Evolutionary conservation across 2,113 vertebrate species (phyloP), one percentile per base, ranked within the genome.

Genomic region (Saccopteryx leptura): DNA sequence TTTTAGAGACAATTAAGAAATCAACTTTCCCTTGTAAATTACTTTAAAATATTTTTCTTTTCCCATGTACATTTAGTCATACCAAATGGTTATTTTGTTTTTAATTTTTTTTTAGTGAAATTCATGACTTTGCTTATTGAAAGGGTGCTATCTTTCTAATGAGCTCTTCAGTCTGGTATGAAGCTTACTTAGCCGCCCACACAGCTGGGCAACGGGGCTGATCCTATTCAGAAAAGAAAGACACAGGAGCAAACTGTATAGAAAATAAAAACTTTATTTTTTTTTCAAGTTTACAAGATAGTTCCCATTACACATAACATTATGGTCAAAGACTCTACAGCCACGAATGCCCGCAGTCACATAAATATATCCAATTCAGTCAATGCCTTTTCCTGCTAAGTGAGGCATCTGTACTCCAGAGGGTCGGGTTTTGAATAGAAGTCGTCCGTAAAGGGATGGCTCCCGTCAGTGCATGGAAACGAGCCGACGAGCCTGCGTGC

Each of bases 221-320:
- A 75, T 65, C 52, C 54, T 95, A 88, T 68, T 95, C 75, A 98
- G 93, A 97, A 95, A 98, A 97, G 52, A 95, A 98, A 97, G 52
- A 98, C 91, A 95, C 97, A 76, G 88, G 95, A 95, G 79, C 98
- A 93, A 85, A 54, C 69, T 90, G 88, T 98, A 98, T 83, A 99
- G 98, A 99, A 99, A 98, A 99, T 98, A 98, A 98, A 98, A 98
- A 96, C 93, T 99, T 98, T 98, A 98, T 98, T 98, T 95, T 98
- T 98, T 95, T 98, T 98, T 98, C 98, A 98, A 98, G 98, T 98
- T 98, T 97, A 98, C 95, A 98, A 98, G 98, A 98, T 96, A 98
- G 98, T 97, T 98, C 97, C 98, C 97, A 88, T 98, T 94, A 98
- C 97, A 98, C 95, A 98, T 95, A 98, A 96, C 98, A 96, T 78